Evolutionary conservation across 2,797 vertebrate species (phyloP), one percentile per base, ranked within the genome.

Genomic region (Arrhamphus sclerolepis): DNA sequence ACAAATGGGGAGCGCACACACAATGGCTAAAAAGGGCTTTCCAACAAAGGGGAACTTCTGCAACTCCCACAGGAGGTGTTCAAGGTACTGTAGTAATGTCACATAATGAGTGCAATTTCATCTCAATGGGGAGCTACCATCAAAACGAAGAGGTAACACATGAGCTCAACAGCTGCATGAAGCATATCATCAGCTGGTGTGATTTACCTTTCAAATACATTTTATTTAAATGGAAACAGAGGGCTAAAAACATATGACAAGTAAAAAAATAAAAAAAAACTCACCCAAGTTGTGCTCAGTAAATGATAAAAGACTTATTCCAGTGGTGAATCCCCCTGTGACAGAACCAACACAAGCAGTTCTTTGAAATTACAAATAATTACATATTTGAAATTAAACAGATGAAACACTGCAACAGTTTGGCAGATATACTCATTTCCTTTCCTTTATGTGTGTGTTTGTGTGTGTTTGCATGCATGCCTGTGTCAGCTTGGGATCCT

Each of bases 11-110:
- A 92, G 90, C 81, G 84, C 68, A 60, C 74, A 77, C 56, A 93
- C 85, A 94, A 94, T 86, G 86, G 78, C 85, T 87, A 92, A 87
- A 89, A 88, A 88, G 91, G 83, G 84, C 80, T 73, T 80, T 20
- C 77, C 83, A 88, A 94, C 82, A 89, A 89, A 82, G 78, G 85
- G 80, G 74, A 85, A 83, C 77, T 87, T 82, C 79, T 85, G 83
- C 81, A 63, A 72, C 55, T 91, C 88, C 84, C 88, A 74, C 62
- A 79, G 87, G 90, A 89, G 84, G 81, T 68, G 56, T 86, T 80
- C 14, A 39, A 84, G 82, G 86, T 82, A 87, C 87, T 89, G 87
- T 88, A 88, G 80, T 75, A 65, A 64, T 87, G 86, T 88, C 89
- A 85, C 84, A 88, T 88, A 83, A 89, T 90, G 86, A 85, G 76